Evolutionary conservation across 2,888 invertebrate species (phyloP), one percentile per base, ranked within the genome.

Genomic region (Limnephilus rhombicus): DNA sequence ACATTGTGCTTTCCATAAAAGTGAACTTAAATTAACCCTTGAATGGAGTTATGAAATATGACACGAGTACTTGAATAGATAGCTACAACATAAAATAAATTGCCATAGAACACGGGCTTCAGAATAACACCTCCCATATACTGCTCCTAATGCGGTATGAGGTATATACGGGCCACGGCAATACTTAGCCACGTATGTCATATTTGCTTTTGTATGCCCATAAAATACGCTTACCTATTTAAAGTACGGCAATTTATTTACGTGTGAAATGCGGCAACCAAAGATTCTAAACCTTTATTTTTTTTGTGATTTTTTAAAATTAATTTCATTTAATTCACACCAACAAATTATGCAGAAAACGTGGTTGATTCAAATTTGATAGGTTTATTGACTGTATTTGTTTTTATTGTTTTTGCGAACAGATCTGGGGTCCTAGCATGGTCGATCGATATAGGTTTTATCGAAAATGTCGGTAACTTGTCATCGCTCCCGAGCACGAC

Each of bases 211-310:
- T 49, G 88, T 80, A n/a, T 37, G 49, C 88, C 18, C 34, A 88
- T 88, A 53, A 88, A 88, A 41, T 31, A 88, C 88, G 68, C 88
- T 88, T 80, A 88, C 88, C 31, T 88, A 88, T 88, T 88, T 88
- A 68, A 88, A 88, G 88, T 88, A 80, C 34, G 88, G 88, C 88
- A 88, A 88, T 88, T 88, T 88, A 88, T 88, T 88, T 80, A 68
- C 88, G 53, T 80, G 88, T 88, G 88, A 88, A 88, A 53, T 88
- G 88, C 68, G 68, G 80, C 29, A 24, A 45, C 18, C 86, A 29
- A n/a, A 45, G 86, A 45, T 86, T 86, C 49, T 45, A 29, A 86
- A 86, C 24, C 29, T 83, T 83, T 24, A 3, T 45, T 45, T 45
- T 41, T 45, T 45, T 37, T 37, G 41, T 41, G 9, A 41, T 41